Evolutionary conservation across 2,888 invertebrate genomes (phyloP).

Genomic region (Cryptus viduatorius): DNA sequence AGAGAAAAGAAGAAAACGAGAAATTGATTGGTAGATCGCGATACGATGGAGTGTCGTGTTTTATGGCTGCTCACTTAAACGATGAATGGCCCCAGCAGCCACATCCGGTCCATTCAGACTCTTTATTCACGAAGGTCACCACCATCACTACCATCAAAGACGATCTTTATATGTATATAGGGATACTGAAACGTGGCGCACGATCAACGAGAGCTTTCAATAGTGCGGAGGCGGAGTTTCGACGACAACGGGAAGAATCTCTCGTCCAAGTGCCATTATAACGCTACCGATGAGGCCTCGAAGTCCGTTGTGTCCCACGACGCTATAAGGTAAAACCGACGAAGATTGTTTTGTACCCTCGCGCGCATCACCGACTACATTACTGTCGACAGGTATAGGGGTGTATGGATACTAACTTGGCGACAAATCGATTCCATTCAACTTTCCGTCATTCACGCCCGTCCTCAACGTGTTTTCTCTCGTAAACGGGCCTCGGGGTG

Average conservation of each 20-base stretch:
- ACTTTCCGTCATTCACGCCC: conserved; percentile 72
- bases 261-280: conserved; percentile 64
- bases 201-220: conserved; percentile 72
- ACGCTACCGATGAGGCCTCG: conserved; percentile 59
- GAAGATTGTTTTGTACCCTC: conserved; percentile 35
- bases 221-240: conserved; percentile 80
- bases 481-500: conserved; percentile 76
- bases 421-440: conserved; percentile 82
- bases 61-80: conserved; percentile 84
- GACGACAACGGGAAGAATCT: conserved; percentile 46
- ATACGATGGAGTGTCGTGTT: conserved; percentile 82
- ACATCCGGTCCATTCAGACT: conserved; percentile 84
- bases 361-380: conserved; percentile 19
- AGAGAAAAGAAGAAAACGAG: conserved; percentile 70
- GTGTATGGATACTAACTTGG: conserved; percentile 71
- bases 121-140: conserved; percentile 70
- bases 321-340: conserved; percentile 51
- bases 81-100: conserved; percentile 82
- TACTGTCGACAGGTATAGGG: conserved; percentile 64
- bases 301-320: conserved; percentile 67
- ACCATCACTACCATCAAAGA: background rate
- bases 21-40: conserved; percentile 81
- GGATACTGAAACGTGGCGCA: conserved; percentile 37
- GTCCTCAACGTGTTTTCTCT: conserved; percentile 78
- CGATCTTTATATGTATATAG: conserved; percentile 5